phyloP scores from a whole-genome alignment of 2,113 vertebrate genomes.

The Patagioenas fasciata region DNA sequence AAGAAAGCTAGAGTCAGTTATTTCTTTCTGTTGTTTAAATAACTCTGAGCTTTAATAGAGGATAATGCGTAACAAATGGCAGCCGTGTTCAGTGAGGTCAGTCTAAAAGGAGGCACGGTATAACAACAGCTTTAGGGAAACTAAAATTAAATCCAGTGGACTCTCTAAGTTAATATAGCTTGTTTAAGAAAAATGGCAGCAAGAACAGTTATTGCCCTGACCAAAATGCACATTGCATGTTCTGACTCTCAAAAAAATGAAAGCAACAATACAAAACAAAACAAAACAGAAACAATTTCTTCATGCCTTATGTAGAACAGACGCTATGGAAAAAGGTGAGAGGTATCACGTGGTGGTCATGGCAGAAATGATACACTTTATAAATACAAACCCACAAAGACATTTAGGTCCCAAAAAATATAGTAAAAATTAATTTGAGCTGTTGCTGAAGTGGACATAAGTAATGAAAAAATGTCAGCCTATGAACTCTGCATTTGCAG shows the following conservation, averaged over 20 bases:
- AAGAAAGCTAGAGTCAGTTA: neutral
- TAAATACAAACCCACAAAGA: neutral
- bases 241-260: neutral
- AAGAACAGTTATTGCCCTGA: neutral
- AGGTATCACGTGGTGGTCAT: neutral
- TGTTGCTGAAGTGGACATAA: neutral
- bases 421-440: neutral
- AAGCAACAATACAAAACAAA: neutral
- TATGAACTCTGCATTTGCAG: neutral
- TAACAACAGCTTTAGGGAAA: neutral
- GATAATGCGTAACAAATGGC: neutral
- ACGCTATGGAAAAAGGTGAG: neutral
- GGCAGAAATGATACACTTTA: constrained; percentile 34
- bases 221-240: neutral
- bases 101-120: neutral
- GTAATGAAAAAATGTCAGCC: neutral
- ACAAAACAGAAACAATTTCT: neutral
- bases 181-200: neutral
- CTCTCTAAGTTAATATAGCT: neutral
- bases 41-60: neutral
- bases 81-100: neutral
- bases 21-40: constrained; percentile 17
- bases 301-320: neutral
- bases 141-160: neutral
- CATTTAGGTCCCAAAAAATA: neutral